Evolutionary conservation across 2,888 invertebrate species (phyloP).

Genomic region (Cryptus armator): DNA sequence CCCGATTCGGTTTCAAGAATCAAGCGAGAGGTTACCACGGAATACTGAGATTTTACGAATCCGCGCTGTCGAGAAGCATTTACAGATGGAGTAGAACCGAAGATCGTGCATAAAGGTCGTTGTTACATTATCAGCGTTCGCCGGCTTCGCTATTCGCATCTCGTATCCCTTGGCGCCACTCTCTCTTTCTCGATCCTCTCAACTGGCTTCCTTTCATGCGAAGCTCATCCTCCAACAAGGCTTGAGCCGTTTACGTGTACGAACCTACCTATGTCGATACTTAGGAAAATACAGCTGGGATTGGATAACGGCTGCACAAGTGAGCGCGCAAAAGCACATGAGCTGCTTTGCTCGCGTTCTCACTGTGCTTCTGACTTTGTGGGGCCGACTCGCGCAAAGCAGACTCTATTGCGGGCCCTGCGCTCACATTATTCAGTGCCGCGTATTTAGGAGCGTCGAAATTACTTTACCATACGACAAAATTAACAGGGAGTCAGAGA

Average conservation of each 20-base stretch:
- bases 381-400: slow-evolving; percentile 1
- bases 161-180: slow-evolving; percentile 17
- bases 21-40: not conserved
- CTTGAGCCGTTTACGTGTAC: slow-evolving; percentile 30
- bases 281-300: not conserved
- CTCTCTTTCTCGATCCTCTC: not conserved
- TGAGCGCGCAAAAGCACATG: not conserved
- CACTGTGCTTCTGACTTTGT: not conserved
- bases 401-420: not conserved
- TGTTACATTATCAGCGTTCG: not conserved
- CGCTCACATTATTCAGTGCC: slow-evolving; percentile 1
- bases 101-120: slow-evolving; percentile 22
- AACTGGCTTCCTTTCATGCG: not conserved
- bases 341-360: slow-evolving; percentile 9
- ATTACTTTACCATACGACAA: slow-evolving; percentile 42
- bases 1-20: slow-evolving; percentile 21
- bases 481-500: slow-evolving; percentile 36
- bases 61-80: not conserved
- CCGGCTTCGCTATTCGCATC: slow-evolving; percentile 17
- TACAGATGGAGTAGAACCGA: slow-evolving; percentile 7
- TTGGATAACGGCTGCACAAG: slow-evolving; percentile 15
- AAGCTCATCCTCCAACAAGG: slow-evolving; percentile 17
- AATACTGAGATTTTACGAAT: slow-evolving; percentile 20
- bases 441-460: slow-evolving; percentile 32
- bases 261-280: not conserved